Evolutionary conservation across 2,888 invertebrate species (phyloP).

Genomic region (Leptinotarsa haldemani): DNA sequence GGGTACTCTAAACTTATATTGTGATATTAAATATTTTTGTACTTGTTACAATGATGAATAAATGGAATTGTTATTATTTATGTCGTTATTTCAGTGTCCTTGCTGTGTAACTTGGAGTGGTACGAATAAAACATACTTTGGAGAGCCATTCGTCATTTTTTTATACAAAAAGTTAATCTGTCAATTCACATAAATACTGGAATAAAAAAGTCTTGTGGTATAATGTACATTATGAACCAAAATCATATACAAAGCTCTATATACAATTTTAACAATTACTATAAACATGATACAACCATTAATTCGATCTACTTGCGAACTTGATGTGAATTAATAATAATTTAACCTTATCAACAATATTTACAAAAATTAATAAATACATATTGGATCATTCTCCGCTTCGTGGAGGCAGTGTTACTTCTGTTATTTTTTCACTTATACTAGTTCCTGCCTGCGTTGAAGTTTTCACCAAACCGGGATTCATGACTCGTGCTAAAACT

Average conservation of each 20-base stretch:
- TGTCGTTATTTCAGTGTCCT: not conserved
- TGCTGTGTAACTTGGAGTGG: not conserved
- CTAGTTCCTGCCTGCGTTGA: slow-evolving; percentile 44
- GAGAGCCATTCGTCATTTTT: slow-evolving; percentile 15
- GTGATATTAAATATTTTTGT: slow-evolving; percentile 12
- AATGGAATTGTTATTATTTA: not conserved
- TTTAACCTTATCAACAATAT: slow-evolving; percentile 42
- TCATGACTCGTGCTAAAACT: slow-evolving; percentile 68
- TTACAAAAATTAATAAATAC: slow-evolving; percentile 33
- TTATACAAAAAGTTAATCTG: slow-evolving; percentile 31
- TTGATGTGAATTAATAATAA: slow-evolving; percentile 22
- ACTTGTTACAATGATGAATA: slow-evolving; percentile 5
- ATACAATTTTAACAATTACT: slow-evolving; percentile 35
- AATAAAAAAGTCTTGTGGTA: slow-evolving; percentile 47
- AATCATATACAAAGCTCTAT: slow-evolving; percentile 12
- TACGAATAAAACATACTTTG: slow-evolving; percentile 1
- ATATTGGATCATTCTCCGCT: slow-evolving; percentile 36
- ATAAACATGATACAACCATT: slow-evolving; percentile 38
- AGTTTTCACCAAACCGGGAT: slow-evolving; percentile 58
- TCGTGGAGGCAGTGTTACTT: slow-evolving; percentile 39
- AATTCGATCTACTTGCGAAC: slow-evolving; percentile 24
- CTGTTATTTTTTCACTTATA: slow-evolving; percentile 40
- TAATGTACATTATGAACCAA: slow-evolving; percentile 30
- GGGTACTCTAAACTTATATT: not conserved
- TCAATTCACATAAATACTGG: slow-evolving; percentile 49